phyloP scores from a whole-genome alignment of 2,113 vertebrate genomes.

The Globicephala melas region DNA sequence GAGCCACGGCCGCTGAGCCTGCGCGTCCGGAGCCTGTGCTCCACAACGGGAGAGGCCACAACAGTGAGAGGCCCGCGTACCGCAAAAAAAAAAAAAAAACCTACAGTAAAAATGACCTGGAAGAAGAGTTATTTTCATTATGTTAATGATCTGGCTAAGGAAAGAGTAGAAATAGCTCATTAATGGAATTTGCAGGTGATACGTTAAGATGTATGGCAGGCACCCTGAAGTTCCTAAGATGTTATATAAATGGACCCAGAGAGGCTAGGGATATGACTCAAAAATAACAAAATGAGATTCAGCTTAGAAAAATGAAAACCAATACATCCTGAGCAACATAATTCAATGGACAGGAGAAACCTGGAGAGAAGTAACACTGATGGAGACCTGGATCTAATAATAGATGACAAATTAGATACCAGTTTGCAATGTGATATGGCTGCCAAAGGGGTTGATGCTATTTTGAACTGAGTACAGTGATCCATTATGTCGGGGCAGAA shows the following conservation, averaged over 20 bases:
- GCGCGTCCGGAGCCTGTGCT: too few relatives aligned
- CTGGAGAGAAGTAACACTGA: conserved; percentile 22
- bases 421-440: conserved; percentile 23
- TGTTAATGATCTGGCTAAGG: conserved; percentile 30
- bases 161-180: conserved; percentile 24
- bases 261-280: not conserved
- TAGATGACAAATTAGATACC: conserved; percentile 57
- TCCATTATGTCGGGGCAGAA: conserved; percentile 8
- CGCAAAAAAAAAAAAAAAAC: too few relatives aligned
- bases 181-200: conserved; percentile 4
- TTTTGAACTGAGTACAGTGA: conserved; percentile 38
- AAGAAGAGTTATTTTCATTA: conserved; percentile 19
- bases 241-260: conserved; percentile 9
- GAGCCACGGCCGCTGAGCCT: too few relatives aligned
- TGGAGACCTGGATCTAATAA: conserved; percentile 26
- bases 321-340: conserved; percentile 56
- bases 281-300: conserved; percentile 59
- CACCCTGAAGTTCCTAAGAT: not conserved
- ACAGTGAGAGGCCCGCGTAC: too few relatives aligned
- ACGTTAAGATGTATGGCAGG: not conserved
- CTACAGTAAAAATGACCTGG: not conserved
- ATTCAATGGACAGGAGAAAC: conserved; percentile 47
- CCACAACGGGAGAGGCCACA: too few relatives aligned
- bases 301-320: conserved; percentile 62
- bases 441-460: not conserved